A percentile compares a stretch with the other conserved stretches of the same genome.
phyloP scores from a whole-genome alignment of 2,113 vertebrate genomes.

The Hippocampus mohnikei region DNA sequence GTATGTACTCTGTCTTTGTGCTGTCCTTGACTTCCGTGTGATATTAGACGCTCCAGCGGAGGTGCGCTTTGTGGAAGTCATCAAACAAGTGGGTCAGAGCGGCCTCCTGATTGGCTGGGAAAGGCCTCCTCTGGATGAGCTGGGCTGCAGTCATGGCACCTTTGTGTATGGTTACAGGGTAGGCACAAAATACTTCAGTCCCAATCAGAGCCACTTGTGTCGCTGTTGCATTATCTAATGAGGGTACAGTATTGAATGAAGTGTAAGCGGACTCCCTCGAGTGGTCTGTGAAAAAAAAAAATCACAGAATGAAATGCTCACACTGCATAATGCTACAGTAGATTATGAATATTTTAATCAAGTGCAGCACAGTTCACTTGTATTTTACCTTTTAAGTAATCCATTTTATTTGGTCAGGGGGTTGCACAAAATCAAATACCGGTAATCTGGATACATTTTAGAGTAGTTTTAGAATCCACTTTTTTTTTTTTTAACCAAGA shows the following conservation, averaged over 20 bases:
- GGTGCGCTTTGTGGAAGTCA: slow-evolving; percentile 58
- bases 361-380: too few relatives aligned
- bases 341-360: not conserved
- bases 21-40: not conserved
- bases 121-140: slow-evolving; percentile 59
- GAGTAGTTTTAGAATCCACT: too few relatives aligned
- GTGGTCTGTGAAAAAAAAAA: too few relatives aligned
- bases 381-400: not conserved
- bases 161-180: slow-evolving; percentile 71
- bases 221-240: not conserved
- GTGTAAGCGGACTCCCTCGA: not conserved
- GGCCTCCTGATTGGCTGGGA: slow-evolving; percentile 68
- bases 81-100: slow-evolving; percentile 61
- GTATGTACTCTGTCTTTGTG: not conserved
- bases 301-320: too few relatives aligned
- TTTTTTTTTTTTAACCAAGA: too few relatives aligned
- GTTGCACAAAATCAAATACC: too few relatives aligned
- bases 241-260: not conserved
- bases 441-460: too few relatives aligned
- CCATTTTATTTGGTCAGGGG: too few relatives aligned
- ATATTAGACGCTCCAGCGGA: slow-evolving; percentile 58
- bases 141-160: slow-evolving; percentile 66
- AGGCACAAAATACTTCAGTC: slow-evolving; percentile 9
- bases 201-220: not conserved
- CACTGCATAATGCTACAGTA: too few relatives aligned